Evolutionary conservation across 2,797 vertebrate species (phyloP).

Genomic region (Argya squamiceps): DNA sequence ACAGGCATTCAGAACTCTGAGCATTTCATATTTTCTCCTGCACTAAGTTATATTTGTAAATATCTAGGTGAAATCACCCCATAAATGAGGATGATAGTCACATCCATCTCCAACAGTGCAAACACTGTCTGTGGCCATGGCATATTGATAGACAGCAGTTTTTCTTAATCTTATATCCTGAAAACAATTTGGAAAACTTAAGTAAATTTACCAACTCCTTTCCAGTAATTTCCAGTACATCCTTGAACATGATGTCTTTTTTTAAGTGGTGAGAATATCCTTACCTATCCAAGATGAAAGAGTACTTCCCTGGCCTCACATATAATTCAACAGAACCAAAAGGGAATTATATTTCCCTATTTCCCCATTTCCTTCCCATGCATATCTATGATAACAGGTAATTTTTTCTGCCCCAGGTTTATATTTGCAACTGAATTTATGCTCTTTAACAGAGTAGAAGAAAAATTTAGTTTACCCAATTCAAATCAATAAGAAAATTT

Average conservation of each 20-base stretch:
- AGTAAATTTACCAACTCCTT: not conserved
- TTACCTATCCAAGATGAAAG: not conserved
- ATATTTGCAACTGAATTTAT: not conserved
- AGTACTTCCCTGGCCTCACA: not conserved
- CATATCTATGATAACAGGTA: not conserved
- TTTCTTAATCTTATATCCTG: not conserved
- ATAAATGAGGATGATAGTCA: not conserved
- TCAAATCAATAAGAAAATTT: constrained; percentile 38
- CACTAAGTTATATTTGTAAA: not conserved
- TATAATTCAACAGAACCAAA: not conserved
- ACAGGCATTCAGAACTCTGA: not conserved
- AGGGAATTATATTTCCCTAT: not conserved
- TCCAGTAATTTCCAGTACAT: not conserved
- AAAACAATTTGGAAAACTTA: not conserved
- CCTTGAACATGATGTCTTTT: not conserved
- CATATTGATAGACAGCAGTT: not conserved
- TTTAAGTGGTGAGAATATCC: not conserved
- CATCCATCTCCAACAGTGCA: not conserved
- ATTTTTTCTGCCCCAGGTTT: not conserved
- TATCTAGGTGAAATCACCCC: not conserved
- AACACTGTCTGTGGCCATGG: not conserved
- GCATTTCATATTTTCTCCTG: not conserved
- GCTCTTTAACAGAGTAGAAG: not conserved
- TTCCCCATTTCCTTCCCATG: not conserved
- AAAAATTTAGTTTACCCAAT: constrained; percentile 15